These are phyloP conservation scores for Paramormyrops hopkinsi DNA, from an alignment of 2,797 vertebrate species.

Conservation along the genomic window DNA sequence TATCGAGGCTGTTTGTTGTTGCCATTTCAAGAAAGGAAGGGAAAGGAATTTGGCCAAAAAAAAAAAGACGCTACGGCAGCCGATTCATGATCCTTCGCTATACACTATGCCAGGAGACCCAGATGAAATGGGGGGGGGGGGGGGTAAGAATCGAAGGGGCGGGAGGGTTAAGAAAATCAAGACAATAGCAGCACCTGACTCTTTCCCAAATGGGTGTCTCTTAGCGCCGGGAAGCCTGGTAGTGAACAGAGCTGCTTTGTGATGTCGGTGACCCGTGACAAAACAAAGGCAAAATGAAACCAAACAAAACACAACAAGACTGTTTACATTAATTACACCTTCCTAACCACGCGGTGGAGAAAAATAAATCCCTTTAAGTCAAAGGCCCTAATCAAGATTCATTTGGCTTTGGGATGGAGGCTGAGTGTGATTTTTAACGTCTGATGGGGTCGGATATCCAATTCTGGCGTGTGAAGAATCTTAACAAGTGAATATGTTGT, in stretches of 20 bases:
- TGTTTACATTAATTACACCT: constrained; percentile 3
- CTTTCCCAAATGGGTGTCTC: background rate
- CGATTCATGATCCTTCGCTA: background rate
- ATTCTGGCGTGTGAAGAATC: background rate
- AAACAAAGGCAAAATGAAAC: background rate
- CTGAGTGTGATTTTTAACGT: background rate
- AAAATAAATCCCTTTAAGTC: background rate
- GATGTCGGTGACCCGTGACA: background rate
- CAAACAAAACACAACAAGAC: background rate
- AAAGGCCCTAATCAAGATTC: background rate
- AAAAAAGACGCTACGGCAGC: background rate
- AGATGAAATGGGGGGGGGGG: background rate
- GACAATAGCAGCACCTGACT: background rate
- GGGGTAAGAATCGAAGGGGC: background rate
- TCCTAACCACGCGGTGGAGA: background rate
- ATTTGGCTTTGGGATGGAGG: background rate
- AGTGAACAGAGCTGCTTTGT: background rate
- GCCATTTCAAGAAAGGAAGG: background rate
- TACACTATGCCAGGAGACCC: background rate
- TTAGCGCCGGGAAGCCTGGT: background rate
- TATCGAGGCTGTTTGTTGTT: background rate
- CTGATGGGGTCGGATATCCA: background rate
- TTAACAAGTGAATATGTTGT: background rate
- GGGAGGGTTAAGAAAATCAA: background rate
- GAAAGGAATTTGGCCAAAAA: background rate